Evolutionary conservation across 2,113 vertebrate genomes (phyloP), one percentile per base, ranked within the genome.

Genomic region (Trematocara macrostoma): DNA sequence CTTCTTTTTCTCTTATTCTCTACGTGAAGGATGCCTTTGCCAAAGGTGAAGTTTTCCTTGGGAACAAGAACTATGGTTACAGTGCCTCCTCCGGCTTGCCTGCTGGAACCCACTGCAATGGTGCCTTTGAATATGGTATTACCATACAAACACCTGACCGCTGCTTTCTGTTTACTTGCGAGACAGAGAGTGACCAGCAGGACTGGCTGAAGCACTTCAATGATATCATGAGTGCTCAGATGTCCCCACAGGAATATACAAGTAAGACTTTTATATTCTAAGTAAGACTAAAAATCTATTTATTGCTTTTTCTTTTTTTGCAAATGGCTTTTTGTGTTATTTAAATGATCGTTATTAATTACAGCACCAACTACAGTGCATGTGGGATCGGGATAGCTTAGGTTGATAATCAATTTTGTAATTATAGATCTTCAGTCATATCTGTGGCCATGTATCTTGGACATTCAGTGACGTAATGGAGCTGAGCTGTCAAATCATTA

Each of bases 241-340:
- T 98, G 98, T 97, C 97, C 7, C 97, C 98, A 1, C 97, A 98
- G 93, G 98, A 98, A 78, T 98, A 96, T 91, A 95, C 97, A 80
- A 96, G 98, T 98, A 93, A 96, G 94, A 74, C 59, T 38, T 35
- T 11, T 38, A 64, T 64, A 38, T 38, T 4, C 6, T n/a, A 11
- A 38, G 1, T 56, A 16, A 14, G 1, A 11, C 55, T 42, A 14
- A 35, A 12, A n/a, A 5, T 49, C 2, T 26, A 38, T 51, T 15
- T 23, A 16, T 11, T 57, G 49, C 20, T 31, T 11, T 56, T 64
- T 23, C 7, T 45, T 67, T 3, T 64, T 20, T 20, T 29, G 23
- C n/a, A 71, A 71, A 40, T 42, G 64, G n/a, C 8, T 45, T 71
- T 26, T 45, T 1, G 2, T 15, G 38, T 26, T 71, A 71, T 45